Percentiles rank a stretch among this genome's conserved stretches.
phyloP scores from a whole-genome alignment of 1,140 invertebrate species.

The Samia ricini region DNA sequence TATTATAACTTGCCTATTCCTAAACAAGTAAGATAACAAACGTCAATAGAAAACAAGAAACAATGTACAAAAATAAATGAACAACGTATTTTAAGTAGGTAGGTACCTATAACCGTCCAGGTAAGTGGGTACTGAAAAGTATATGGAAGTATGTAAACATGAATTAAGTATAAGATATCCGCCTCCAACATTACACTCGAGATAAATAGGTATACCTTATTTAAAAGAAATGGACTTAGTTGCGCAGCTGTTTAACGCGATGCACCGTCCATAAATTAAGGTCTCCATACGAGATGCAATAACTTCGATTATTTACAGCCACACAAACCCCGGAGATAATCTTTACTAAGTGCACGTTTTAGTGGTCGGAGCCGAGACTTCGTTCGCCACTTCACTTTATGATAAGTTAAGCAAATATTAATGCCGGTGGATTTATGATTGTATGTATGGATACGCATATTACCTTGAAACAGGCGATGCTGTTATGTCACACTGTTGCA shows the following conservation, averaged over 20 bases:
- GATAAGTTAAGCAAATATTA: conserved; percentile 68
- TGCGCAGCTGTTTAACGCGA: not conserved
- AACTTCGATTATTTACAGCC: conserved; percentile 56
- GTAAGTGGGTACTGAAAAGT: too few species aligned
- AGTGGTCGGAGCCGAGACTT: conserved; percentile 31
- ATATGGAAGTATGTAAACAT: not conserved
- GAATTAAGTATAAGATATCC: not conserved
- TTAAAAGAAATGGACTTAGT: not conserved
- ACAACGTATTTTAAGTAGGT: too few species aligned
- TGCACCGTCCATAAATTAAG: conserved; percentile 33
- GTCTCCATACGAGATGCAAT: conserved; percentile 28
- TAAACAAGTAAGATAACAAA: too few species aligned
- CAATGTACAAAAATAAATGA: too few species aligned
- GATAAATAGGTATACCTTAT: not conserved
- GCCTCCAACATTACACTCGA: not conserved
- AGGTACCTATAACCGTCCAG: too few species aligned
- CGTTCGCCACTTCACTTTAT: conserved; percentile 55
- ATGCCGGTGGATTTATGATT: conserved; percentile 52
- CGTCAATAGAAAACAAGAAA: too few species aligned
- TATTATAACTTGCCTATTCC: too few species aligned
- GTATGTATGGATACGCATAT: conserved; percentile 7
- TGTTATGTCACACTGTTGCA: not conserved
- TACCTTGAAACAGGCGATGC: conserved; percentile 2
- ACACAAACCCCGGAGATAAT: conserved; percentile 53
- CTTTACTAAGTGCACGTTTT: conserved; percentile 67